Evolutionary conservation across 2,797 vertebrate species (phyloP), one percentile per base, ranked within the genome.

Genomic region (Etheostoma nigrum): DNA sequence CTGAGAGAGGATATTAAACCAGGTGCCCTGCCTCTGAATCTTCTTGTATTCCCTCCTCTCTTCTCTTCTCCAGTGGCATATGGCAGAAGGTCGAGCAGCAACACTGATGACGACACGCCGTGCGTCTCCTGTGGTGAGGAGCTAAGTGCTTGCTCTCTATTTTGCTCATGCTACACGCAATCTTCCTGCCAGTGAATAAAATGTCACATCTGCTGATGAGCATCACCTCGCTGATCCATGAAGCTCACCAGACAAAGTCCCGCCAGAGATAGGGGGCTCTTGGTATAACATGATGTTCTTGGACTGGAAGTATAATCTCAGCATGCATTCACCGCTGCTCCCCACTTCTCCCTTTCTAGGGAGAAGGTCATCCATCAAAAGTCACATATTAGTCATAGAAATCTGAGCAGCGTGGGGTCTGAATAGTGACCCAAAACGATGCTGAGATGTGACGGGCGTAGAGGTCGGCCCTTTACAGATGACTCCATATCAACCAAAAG

Each of bases 361-460:
- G 66, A 70, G 82, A 83, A 91, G 87, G 90, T 89, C 88, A 87
- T 78, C 82, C 82, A 78, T 93, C 83, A 91, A 86, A 92, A 90
- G 88, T 88, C 88, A 90, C 62, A n/a, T 12, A 84, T 92, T 86
- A 88, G 86, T 91, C 91, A 91, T 84, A 53, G 25, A 78, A 83
- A 89, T 89, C 83, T 83, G 87, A 88, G 75, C 44, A 13, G 69
- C 44, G n/a, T 52, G 55, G 63, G 81, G 86, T 82, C 40, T 44
- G 59, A 71, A 76, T 13, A 52, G 71, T 69, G 82, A 86, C 81
- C 74, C 59, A n/a, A 63, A 74, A 70, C 14, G 25, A 80, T 60
- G 84, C 64, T 13, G 75, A 51, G 83, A 74, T 78, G 67, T 81
- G 51, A 5, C 14, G 12, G 57, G 57, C 21, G 45, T 45, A 69